Conservation (phyloP, 1,140 invertebrate species). For the Gerris buenoi region DNA sequence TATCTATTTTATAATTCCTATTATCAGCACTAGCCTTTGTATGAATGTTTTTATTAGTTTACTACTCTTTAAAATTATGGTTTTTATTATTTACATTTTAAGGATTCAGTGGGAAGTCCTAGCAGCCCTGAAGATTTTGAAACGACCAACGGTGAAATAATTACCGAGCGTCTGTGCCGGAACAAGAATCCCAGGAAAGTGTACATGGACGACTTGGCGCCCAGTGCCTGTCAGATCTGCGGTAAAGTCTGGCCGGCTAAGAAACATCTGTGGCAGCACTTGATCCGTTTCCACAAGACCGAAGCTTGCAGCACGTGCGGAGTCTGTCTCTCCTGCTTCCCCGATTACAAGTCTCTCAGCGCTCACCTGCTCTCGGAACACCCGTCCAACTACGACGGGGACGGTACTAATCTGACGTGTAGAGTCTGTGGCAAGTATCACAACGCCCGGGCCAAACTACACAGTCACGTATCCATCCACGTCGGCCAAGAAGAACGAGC, state of each 20-base stretch:
- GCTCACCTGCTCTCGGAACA: constrained; percentile 37
- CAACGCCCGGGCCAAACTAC: constrained; percentile 40
- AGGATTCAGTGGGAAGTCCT: background rate
- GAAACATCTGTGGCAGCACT: constrained; percentile 45
- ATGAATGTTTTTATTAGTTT: no score
- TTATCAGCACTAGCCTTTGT: no score
- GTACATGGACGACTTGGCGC: constrained; percentile 15
- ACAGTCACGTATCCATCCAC: constrained; percentile 41
- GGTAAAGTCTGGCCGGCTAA: constrained; percentile 43
- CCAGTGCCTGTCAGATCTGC: constrained; percentile 37
- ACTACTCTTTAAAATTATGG: no score
- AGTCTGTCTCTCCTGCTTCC: constrained; percentile 40
- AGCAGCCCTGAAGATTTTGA: background rate
- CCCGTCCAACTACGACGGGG: constrained; percentile 33
- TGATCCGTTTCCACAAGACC: constrained; percentile 40
- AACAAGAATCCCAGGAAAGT: constrained; percentile 15
- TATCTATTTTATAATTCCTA: no score
- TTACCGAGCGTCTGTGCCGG: background rate
- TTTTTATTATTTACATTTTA: background rate
- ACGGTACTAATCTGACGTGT: constrained; percentile 43
- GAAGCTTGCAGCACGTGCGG: constrained; percentile 43
- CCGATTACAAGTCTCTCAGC: constrained; percentile 34
- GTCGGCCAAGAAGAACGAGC: constrained; percentile 31
- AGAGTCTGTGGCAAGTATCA: constrained; percentile 43
- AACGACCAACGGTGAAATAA: background rate